Percentiles rank a stretch among this genome's conserved stretches.
Conservation (phyloP, 2,797 vertebrate species). For the Schizopygopsis pylzovi region DNA sequence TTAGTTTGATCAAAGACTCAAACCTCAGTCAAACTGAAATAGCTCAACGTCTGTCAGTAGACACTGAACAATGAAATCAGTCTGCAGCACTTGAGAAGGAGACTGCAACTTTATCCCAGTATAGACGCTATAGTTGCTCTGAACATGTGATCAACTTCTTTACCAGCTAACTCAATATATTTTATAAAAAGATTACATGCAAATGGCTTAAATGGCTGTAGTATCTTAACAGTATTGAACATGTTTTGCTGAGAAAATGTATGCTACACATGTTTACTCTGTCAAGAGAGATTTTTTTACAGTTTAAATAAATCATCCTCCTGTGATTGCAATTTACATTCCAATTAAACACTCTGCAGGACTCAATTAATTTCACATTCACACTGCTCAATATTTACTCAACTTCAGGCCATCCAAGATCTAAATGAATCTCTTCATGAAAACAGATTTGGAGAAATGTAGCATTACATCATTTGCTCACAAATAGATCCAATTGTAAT, state of each 20-base stretch:
- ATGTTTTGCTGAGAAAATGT: not conserved
- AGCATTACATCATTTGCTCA: not conserved
- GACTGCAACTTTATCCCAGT: not conserved
- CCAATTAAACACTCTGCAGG: not conserved
- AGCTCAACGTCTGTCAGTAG: not conserved
- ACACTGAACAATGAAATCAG: not conserved
- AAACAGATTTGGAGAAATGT: not conserved
- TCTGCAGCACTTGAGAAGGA: not conserved
- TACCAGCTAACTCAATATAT: not conserved
- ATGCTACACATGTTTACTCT: not conserved
- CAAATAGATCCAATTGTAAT: not conserved
- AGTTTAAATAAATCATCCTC: not conserved
- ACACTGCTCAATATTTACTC: not conserved
- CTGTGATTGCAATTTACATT: not conserved
- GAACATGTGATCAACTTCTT: not conserved
- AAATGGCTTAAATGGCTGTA: not conserved
- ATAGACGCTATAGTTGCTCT: not conserved
- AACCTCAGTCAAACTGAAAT: not conserved
- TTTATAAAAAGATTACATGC: not conserved
- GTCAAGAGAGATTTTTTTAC: not conserved
- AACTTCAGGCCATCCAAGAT: not conserved
- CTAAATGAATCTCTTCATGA: not conserved
- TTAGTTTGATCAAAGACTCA: not conserved
- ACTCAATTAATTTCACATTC: not conserved
- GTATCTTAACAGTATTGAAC: not conserved